Evolutionary conservation across 2,113 vertebrate species (phyloP), one percentile per base, ranked within the genome.

Genomic region (Anoplopoma fimbria): DNA sequence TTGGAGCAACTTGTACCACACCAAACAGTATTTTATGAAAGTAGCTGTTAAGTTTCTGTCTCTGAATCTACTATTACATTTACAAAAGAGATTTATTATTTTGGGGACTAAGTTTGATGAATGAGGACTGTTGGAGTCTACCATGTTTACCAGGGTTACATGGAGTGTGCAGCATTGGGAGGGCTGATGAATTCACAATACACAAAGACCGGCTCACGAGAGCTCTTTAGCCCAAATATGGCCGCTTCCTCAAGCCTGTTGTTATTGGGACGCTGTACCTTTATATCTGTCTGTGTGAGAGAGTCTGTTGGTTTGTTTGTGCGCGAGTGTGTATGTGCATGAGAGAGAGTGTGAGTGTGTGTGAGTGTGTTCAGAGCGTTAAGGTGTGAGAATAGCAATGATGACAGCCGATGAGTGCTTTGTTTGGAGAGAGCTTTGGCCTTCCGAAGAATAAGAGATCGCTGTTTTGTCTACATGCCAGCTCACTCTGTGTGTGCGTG

Each of bases 381-480:
- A 74, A 83, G 82, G 89, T 89, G 90, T 83, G 73, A 87, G 80
- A 83, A 74, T 75, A 61, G 47, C 33, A 25, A 78, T 63, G 88
- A 74, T 85, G 89, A 92, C 87, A 88, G 81, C 57, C 83, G 69
- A 82, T 80, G 87, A 87, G 86, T 70, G 87, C 68, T 82, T 62
- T 90, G 85, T 92, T 88, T 88, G 86, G 83, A 86, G 73, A 84
- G 64, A 47, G 75, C 71, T 84, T 88, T 69, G 85, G 92, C 73
- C 75, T 75, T 89, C 76, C 47, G 78, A 61, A 74, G 71, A 85
- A 67, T 34, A 73, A 82, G 65, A 84, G 69, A 83, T 85, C 8
- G 5, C 45, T 88, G 84, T 90, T 92, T 85, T 88, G 90, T 89
- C 91, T 88, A 61, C 86, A 61, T 27, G 77, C 75, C 87, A 87